Conservation (phyloP, 2,797 vertebrate genomes). For the Anguilla pacifica region DNA sequence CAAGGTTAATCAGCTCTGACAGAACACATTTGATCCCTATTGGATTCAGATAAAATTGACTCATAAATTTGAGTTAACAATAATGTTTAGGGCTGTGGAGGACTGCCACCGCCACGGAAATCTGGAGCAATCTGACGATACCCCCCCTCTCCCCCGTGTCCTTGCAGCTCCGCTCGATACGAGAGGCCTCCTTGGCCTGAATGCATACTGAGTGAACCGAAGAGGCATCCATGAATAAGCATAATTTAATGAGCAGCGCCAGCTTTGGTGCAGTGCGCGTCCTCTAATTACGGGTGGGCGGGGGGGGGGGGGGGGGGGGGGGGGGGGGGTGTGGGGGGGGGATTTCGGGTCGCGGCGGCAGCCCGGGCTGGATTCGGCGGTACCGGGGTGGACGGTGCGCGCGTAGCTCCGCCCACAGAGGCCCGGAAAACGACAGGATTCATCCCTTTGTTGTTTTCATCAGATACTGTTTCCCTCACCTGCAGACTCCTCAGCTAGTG, state of each 20-base stretch:
- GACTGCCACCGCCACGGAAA: background rate
- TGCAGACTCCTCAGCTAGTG: background rate
- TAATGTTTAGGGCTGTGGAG: background rate
- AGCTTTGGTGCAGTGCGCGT: slow-evolving; percentile 42
- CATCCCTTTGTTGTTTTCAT: background rate
- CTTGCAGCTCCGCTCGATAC: background rate
- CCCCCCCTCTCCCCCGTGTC: background rate
- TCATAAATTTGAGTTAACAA: background rate
- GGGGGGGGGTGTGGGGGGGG: too few relatives aligned
- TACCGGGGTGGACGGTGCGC: background rate
- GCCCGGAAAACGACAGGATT: background rate
- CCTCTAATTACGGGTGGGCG: slow-evolving; percentile 45
- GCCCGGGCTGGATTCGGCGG: slow-evolving; percentile 11
- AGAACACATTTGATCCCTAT: background rate
- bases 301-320: too few relatives aligned
- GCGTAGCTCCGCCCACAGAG: background rate
- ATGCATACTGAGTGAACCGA: slow-evolving; percentile 31
- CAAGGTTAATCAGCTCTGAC: background rate
- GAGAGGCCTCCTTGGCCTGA: slow-evolving; percentile 22
- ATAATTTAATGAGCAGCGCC: slow-evolving; percentile 49
- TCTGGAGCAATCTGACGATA: background rate
- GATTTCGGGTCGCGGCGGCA: background rate
- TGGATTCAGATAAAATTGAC: background rate
- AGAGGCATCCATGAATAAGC: slow-evolving; percentile 37
- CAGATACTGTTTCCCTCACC: background rate